Evolutionary conservation across 2,797 vertebrate species (phyloP), one percentile per base, ranked within the genome.

Genomic region (Girardinus metallicus): DNA sequence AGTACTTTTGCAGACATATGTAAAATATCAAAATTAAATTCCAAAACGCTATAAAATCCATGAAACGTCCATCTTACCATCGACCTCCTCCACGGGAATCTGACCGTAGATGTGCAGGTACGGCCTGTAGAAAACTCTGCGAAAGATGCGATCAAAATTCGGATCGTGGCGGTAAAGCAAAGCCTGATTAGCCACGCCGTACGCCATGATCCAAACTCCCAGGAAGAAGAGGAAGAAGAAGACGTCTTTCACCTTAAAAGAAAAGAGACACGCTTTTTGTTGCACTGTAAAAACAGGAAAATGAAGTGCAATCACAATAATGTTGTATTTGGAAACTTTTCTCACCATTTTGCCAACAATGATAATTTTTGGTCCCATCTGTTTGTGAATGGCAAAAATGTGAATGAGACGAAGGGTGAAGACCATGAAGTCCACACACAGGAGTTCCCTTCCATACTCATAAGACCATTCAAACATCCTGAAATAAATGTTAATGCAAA

Each of bases 171-270:
- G 91, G 71, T 97, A 96, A 3, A 97, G 93, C 51, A 98, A 83
- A 41, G 97, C 97, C 89, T 98, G 97, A 3, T 97, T 97, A 81
- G 97, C 96, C 64, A 98, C 97, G 36, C 97, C 97, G 0, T 98
- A 98, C 0, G 97, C 97, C 87, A 97, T 91, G 9, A 97, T 86
- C 97, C 97, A 98, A 81, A 98, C 95, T 0, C 92, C 95, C 18
- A 98, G 95, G 92, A 98, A 98, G 94, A 98, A 98, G 71, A 98
- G 95, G 93, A 98, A 98, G 94, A 98, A 97, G 93, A 98, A 98
- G 0, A 97, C 86, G 0, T 98, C 97, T 89, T 98, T 98, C 95
- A 98, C 95, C 97, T 98, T 71, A 75, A 83, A 34, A 73, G 29
- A 16, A 86, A 72, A 36, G 3, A 66, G n/a, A 55, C 10, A 12